These are phyloP conservation scores for Euzetes globulus DNA, from an alignment of 2,888 invertebrate species.

Conservation along the genomic window DNA sequence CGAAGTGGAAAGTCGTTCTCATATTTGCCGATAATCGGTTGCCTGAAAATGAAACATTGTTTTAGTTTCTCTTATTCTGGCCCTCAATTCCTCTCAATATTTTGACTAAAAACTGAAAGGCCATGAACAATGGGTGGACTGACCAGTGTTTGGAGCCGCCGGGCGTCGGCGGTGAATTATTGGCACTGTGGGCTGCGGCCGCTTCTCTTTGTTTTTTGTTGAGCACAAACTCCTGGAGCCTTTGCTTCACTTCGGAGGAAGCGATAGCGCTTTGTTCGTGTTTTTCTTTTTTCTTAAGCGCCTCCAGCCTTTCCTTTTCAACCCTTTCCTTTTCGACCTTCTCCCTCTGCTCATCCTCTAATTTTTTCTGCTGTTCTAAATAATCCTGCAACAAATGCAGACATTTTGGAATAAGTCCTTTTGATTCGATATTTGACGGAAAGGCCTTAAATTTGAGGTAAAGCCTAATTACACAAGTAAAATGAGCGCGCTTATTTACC, in stretches of 20 bases:
- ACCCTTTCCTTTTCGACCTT: conserved; percentile 11
- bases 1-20: conserved; percentile 81
- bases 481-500: too few relatives aligned
- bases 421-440: too few relatives aligned
- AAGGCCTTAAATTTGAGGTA: too few relatives aligned
- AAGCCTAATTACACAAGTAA: too few relatives aligned
- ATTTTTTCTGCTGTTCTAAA: conserved; percentile 1
- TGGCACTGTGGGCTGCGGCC: conserved; percentile 48
- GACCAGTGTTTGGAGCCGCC: conserved; percentile 12
- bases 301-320: conserved; percentile 74
- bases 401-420: too few relatives aligned
- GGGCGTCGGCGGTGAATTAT: conserved; percentile 54
- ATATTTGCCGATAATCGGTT: conserved; percentile 52
- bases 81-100: too few relatives aligned
- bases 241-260: conserved; percentile 91
- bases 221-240: conserved; percentile 67
- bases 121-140: too few relatives aligned
- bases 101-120: too few relatives aligned
- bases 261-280: conserved; percentile 93
- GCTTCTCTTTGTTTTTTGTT: conserved; percentile 68
- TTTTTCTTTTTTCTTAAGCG: conserved; percentile 84
- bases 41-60: conserved; percentile 46
- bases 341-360: conserved; percentile 5
- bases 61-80: too few relatives aligned
- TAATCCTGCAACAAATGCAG: conserved; percentile 17